A percentile compares a stretch with the other conserved stretches of the same genome.
These are phyloP conservation scores for Didymodactylos carnosus DNA, from an alignment of 2,888 invertebrate genomes.

Conservation along the genomic window DNA sequence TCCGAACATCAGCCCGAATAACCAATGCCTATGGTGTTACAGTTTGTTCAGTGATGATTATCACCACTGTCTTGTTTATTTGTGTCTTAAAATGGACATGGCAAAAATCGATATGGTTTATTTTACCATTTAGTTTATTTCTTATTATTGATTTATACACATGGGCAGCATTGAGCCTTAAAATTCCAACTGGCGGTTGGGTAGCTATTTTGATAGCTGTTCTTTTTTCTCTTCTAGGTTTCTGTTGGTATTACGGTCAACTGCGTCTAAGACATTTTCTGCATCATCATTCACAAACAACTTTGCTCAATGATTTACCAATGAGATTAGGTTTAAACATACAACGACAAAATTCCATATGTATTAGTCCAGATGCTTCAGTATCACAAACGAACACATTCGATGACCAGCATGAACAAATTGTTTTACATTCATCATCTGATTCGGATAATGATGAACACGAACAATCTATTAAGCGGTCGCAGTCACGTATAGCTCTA, in stretches of 20 bases:
- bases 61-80: neutral
- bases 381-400: no score
- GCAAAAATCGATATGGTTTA: neutral
- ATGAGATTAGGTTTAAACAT: neutral
- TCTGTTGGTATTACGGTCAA: neutral
- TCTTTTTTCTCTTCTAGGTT: neutral
- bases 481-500: neutral
- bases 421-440: neutral
- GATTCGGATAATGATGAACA: neutral
- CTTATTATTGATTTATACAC: neutral
- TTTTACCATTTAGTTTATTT: neutral
- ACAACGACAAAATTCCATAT: neutral
- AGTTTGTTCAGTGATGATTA: neutral
- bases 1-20: neutral
- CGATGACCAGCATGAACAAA: no score
- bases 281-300: neutral
- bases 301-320: neutral
- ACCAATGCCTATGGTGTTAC: neutral
- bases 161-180: neutral
- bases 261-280: neutral
- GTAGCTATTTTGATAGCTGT: neutral
- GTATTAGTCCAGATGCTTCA: neutral
- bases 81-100: neutral
- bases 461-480: no score
- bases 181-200: neutral